Percentiles rank a stretch among this genome's conserved stretches.
These are phyloP conservation scores for Stylophora pistillata DNA, from an alignment of 64 coral and sea anemone species.

Conservation along the genomic window DNA sequence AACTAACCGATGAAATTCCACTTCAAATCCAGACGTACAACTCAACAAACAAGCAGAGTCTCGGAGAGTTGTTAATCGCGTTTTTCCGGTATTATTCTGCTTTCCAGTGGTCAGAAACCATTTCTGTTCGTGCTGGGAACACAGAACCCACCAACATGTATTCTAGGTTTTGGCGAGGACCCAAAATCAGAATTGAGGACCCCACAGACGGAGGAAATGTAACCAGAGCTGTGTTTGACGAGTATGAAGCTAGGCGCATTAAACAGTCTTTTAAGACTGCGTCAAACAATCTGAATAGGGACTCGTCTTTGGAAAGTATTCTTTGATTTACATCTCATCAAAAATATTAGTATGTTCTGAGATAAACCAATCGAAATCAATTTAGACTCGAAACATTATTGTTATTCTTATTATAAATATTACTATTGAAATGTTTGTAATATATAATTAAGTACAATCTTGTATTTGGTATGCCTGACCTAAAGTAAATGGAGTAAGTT, in stretches of 20 bases:
- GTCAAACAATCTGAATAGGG: neutral
- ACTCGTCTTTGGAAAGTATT: constrained; percentile 15
- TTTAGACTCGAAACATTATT: no score
- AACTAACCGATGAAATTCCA: constrained; percentile 11
- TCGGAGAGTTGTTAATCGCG: constrained; percentile 11
- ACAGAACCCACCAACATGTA: neutral
- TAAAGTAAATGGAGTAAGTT: no score
- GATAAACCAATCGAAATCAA: no score
- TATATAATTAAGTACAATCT: no score
- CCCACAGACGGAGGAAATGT: constrained; percentile 27
- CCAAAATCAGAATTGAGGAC: constrained; percentile 45
- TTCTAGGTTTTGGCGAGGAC: constrained; percentile 20
- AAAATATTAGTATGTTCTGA: neutral
- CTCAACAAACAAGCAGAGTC: neutral
- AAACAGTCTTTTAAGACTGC: constrained; percentile 21
- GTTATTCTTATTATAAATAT: no score
- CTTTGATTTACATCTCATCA: neutral
- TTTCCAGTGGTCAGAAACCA: neutral
- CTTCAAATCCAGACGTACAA: neutral
- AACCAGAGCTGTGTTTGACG: constrained; percentile 20
- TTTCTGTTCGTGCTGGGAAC: constrained; percentile 7
- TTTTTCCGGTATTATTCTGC: constrained; percentile 26
- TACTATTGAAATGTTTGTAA: no score
- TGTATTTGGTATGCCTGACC: no score
- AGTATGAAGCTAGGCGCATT: constrained; percentile 26